These are phyloP conservation scores for Drosophila mayri DNA, from an alignment of 1,140 invertebrate species.

Conservation along the genomic window DNA sequence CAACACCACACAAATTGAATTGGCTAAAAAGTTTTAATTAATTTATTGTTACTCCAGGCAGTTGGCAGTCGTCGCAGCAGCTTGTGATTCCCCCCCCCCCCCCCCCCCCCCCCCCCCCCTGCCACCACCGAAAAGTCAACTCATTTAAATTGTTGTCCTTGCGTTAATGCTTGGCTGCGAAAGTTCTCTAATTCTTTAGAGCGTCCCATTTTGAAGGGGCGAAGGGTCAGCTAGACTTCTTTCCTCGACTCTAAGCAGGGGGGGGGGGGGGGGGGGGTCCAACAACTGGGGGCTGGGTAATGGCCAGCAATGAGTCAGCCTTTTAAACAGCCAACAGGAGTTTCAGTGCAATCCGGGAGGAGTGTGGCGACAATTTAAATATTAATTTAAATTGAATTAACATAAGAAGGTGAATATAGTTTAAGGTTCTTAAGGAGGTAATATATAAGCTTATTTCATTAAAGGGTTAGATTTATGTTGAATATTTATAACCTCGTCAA, in stretches of 20 bases:
- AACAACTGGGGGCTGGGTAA: slow-evolving; percentile 41
- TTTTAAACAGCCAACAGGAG: slow-evolving; percentile 4
- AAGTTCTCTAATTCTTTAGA: slow-evolving; percentile 78
- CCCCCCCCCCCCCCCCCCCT: neutral
- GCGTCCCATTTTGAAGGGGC: slow-evolving; percentile 12
- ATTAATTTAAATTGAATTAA: neutral
- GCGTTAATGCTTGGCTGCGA: slow-evolving; percentile 76
- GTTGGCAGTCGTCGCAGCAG: slow-evolving; percentile 45
- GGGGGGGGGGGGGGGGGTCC: neutral
- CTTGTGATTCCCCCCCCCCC: slow-evolving; percentile 27
- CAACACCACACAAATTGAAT: slow-evolving; percentile 81
- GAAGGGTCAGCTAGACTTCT: slow-evolving; percentile 39
- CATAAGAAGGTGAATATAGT: neutral
- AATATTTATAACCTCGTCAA: no score
- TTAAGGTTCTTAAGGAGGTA: neutral
- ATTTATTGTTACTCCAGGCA: slow-evolving; percentile 81
- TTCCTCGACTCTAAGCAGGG: neutral
- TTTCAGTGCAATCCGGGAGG: neutral
- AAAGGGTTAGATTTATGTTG: neutral
- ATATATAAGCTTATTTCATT: neutral
- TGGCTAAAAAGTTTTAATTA: slow-evolving; percentile 84
- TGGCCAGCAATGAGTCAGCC: slow-evolving; percentile 62
- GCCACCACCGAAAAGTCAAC: slow-evolving; percentile 54
- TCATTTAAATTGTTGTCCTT: slow-evolving; percentile 80
- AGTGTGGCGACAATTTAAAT: neutral